phyloP scores from a whole-genome alignment of 2,888 invertebrate species.

The Pterobdella sp. region DNA sequence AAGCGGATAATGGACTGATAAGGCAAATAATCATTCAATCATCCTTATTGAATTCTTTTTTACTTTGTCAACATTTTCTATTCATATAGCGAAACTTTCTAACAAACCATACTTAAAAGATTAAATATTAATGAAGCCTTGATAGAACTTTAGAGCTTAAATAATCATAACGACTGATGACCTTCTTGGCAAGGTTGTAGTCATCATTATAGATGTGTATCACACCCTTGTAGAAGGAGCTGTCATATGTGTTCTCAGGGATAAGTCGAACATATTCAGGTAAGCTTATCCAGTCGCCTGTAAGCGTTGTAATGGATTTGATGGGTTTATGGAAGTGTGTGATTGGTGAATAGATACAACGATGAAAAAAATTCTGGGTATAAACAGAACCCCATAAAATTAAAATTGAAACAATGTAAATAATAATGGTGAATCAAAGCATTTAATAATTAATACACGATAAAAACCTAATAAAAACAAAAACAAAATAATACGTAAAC shows the following conservation, averaged over 20 bases:
- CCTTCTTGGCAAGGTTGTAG: constrained; percentile 48
- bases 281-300: constrained; percentile 83
- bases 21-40: constrained; percentile 6
- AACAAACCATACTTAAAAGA: background rate
- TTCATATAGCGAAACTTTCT: background rate
- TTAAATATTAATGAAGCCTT: no score
- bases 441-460: no score
- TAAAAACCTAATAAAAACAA: no score
- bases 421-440: no score
- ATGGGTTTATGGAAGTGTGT: background rate
- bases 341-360: background rate
- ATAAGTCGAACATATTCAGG: constrained; percentile 78
- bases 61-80: background rate
- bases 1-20: background rate
- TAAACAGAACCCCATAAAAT: no score
- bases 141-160: no score
- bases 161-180: no score
- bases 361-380: background rate
- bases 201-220: constrained; percentile 53
- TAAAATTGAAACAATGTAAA: no score
- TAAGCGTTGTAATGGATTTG: background rate
- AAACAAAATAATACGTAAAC: no score
- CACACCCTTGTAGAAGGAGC: constrained; percentile 88
- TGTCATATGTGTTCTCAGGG: constrained; percentile 86
- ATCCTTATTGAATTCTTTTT: background rate